Conservation (phyloP, 2,113 vertebrate species). For the Struthidea cinerea region DNA sequence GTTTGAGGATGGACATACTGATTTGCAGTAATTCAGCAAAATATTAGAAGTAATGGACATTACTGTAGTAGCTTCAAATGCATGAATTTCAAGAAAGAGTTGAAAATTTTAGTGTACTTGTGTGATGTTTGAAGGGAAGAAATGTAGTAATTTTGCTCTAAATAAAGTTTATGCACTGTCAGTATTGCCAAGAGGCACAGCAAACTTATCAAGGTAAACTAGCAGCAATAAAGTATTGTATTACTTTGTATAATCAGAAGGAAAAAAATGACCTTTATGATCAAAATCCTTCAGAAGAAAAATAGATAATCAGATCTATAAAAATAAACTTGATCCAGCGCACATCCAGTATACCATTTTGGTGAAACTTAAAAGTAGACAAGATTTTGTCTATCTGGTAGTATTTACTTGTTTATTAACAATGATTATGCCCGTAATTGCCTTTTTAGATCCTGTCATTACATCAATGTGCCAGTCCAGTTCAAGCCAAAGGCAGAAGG, state of each 20-base stretch:
- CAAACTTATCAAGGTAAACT: not conserved
- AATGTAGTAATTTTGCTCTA: not conserved
- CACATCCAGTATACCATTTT: not conserved
- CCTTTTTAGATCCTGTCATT: conserved; percentile 83
- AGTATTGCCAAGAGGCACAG: not conserved
- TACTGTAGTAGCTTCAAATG: not conserved
- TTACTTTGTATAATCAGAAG: not conserved
- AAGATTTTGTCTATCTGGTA: not conserved
- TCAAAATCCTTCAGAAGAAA: not conserved
- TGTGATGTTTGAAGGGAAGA: not conserved
- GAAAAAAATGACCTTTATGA: not conserved
- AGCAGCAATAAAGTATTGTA: not conserved
- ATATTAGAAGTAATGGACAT: not conserved
- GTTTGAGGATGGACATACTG: not conserved
- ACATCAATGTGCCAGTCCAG: conserved; percentile 91
- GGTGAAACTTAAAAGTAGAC: not conserved
- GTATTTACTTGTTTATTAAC: not conserved
- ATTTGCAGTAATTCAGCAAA: not conserved
- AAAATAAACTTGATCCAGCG: not conserved
- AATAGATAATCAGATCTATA: not conserved
- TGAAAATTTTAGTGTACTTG: not conserved
- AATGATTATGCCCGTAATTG: not conserved
- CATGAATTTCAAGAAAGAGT: not conserved
- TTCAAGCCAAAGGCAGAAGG: conserved; percentile 84
- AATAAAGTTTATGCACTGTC: not conserved